Evolutionary conservation across 64 coral and sea anemone species (phyloP).

Genomic region (Montipora efflorescens): DNA sequence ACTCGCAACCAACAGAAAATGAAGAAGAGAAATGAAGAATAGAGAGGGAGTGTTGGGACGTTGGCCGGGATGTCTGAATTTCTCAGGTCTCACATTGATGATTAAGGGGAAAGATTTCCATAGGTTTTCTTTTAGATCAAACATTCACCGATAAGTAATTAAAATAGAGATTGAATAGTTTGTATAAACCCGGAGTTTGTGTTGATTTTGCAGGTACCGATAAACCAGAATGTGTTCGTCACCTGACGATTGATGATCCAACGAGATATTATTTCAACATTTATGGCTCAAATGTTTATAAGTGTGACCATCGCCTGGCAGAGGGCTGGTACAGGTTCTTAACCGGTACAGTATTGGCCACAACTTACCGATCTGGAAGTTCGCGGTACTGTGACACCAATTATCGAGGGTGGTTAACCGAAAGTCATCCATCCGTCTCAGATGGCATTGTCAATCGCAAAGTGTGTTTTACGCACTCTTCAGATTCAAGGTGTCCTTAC

Average conservation of each 20-base stretch:
- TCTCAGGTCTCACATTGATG: too few species aligned
- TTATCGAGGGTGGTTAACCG: slow-evolving; percentile 62
- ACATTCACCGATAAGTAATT: too few species aligned
- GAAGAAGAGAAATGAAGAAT: too few species aligned
- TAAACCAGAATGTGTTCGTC: neutral
- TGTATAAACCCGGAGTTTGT: too few species aligned
- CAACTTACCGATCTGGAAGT: neutral
- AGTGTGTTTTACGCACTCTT: slow-evolving; percentile 65
- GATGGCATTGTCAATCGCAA: slow-evolving; percentile 57
- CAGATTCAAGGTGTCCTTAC: slow-evolving; percentile 11
- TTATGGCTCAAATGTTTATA: neutral
- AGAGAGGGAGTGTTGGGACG: too few species aligned
- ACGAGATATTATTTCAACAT: neutral
- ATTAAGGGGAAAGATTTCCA: too few species aligned
- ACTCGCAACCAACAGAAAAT: too few species aligned
- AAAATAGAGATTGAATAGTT: too few species aligned
- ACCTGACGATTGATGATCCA: neutral
- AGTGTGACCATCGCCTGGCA: slow-evolving; percentile 54
- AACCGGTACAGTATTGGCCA: slow-evolving; percentile 27
- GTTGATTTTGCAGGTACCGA: neutral
- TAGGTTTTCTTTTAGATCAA: too few species aligned
- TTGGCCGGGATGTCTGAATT: too few species aligned
- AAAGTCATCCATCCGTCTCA: slow-evolving; percentile 55
- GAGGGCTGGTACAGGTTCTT: slow-evolving; percentile 86
- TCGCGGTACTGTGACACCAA: slow-evolving; percentile 9